Evolutionary conservation across 1,140 invertebrate genomes (phyloP).

Genomic region (Calliphora vicina): DNA sequence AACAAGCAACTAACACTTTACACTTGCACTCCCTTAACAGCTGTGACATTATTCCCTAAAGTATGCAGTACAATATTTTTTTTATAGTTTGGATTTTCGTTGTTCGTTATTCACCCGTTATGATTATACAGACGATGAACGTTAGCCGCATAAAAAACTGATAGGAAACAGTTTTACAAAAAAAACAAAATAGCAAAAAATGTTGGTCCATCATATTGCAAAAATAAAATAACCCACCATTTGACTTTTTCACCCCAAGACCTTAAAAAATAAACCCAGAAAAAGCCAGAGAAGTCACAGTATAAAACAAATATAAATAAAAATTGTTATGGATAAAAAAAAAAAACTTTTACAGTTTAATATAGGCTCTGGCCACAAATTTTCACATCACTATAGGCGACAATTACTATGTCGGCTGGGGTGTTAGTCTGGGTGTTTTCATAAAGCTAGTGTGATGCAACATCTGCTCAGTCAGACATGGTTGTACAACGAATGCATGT

Average conservation of each 20-base stretch:
- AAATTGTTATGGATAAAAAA: too few species aligned
- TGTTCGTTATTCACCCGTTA: not conserved
- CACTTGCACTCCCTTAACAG: not conserved
- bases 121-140: not conserved
- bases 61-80: not conserved
- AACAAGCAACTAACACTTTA: not conserved
- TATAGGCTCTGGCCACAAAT: constrained; percentile 23
- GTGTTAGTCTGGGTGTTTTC: not conserved
- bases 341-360: constrained; percentile 5
- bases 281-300: not conserved
- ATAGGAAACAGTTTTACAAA: constrained; percentile 11
- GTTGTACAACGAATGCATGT: not conserved
- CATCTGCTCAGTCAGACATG: constrained; percentile 19
- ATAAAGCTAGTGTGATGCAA: not conserved
- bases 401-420: not conserved
- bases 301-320: not conserved
- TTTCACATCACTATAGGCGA: constrained; percentile 20
- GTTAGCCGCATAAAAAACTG: not conserved
- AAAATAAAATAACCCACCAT: constrained; percentile 4
- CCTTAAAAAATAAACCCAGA: not conserved
- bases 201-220: not conserved
- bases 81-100: not conserved
- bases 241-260: constrained; percentile 18
- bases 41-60: constrained; percentile 29
- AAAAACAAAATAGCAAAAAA: not conserved